These are phyloP conservation scores for Ormyrus nitidulus DNA, from an alignment of 2,888 invertebrate species.

Conservation along the genomic window DNA sequence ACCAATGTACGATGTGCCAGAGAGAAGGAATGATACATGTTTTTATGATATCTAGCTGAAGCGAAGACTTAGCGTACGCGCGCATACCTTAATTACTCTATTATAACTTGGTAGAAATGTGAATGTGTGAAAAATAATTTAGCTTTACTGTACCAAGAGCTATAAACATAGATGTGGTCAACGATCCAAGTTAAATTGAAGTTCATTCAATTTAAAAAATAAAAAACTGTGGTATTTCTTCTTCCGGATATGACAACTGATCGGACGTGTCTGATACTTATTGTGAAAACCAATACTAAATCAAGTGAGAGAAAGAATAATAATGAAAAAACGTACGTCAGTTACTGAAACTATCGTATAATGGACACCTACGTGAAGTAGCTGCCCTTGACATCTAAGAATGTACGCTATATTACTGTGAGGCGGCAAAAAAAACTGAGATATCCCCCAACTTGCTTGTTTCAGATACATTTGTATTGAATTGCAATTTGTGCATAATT, in stretches of 20 bases:
- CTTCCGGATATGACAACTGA: conserved; percentile 75
- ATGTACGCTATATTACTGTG: conserved; percentile 53
- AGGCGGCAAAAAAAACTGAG: conserved; percentile 71
- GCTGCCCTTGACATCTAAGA: conserved; percentile 64
- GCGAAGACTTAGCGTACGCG: conserved; percentile 74
- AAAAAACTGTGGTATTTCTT: conserved; percentile 69
- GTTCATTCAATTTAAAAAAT: conserved; percentile 60
- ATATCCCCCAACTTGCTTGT: conserved; percentile 76
- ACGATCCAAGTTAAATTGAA: conserved; percentile 55
- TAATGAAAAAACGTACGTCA: conserved; percentile 65
- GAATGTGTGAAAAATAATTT: conserved; percentile 75
- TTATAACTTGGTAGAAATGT: conserved; percentile 76
- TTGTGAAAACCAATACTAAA: conserved; percentile 63
- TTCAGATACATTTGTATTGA: conserved; percentile 77
- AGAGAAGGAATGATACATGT: conserved; percentile 74
- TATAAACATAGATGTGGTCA: conserved; percentile 65
- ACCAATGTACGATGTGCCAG: conserved; percentile 75
- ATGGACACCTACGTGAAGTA: conserved; percentile 72
- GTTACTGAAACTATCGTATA: conserved; percentile 68
- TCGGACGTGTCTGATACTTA: conserved; percentile 72
- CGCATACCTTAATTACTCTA: conserved; percentile 76
- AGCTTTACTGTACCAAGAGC: conserved; percentile 75
- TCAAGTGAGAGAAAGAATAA: conserved; percentile 51
- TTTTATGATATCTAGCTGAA: conserved; percentile 75
- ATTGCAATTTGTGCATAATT: conserved; percentile 77